Evolutionary conservation across 2,888 invertebrate genomes (phyloP).

Genomic region (Amphipyra tragopoginis): DNA sequence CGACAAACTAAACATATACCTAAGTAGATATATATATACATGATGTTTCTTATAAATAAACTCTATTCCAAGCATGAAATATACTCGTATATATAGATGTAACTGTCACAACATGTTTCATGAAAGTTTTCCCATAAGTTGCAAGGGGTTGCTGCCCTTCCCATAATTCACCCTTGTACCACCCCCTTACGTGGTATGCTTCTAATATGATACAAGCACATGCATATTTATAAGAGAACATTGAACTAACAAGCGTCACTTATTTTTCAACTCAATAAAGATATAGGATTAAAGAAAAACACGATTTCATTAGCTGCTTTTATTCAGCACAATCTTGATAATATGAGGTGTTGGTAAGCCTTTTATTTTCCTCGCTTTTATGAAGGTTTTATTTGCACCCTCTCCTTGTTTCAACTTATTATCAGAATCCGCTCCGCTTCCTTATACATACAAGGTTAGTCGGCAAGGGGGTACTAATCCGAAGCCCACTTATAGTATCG

Average conservation of each 20-base stretch:
- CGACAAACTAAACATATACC: neutral
- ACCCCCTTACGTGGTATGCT: constrained; percentile 69
- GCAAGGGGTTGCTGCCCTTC: constrained; percentile 70
- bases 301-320: neutral
- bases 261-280: constrained; percentile 7
- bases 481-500: too few relatives aligned
- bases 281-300: neutral
- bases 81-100: constrained; percentile 48
- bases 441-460: too few relatives aligned
- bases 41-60: constrained; percentile 7
- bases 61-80: constrained; percentile 8
- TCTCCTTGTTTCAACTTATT: too few relatives aligned
- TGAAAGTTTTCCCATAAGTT: constrained; percentile 70
- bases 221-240: constrained; percentile 51
- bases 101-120: constrained; percentile 70
- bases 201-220: constrained; percentile 46
- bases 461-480: too few relatives aligned
- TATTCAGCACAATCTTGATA: too few relatives aligned
- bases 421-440: too few relatives aligned
- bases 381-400: too few relatives aligned
- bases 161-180: constrained; percentile 70
- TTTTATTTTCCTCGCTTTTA: too few relatives aligned
- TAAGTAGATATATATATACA: too few relatives aligned
- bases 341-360: too few relatives aligned
- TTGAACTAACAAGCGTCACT: constrained; percentile 25